Conservation (phyloP, 1,140 invertebrate genomes). For the Sitobion miscanthi region DNA sequence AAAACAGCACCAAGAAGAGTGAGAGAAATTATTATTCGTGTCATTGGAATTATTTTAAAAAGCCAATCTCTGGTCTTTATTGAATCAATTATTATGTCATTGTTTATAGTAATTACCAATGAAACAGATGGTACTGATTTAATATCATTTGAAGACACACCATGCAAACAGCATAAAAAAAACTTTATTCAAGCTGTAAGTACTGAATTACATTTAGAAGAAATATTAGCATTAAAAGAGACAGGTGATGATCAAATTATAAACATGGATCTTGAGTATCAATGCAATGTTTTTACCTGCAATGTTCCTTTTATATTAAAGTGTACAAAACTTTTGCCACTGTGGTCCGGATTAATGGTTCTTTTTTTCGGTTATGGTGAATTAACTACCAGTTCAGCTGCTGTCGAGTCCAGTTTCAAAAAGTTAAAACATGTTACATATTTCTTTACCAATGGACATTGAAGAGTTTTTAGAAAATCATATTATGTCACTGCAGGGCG, state of each 20-base stretch:
- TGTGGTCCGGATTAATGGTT: neutral
- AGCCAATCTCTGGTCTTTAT: neutral
- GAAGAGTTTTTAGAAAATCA: too few species aligned
- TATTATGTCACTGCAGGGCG: too few species aligned
- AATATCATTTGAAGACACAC: neutral
- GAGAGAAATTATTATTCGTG: neutral
- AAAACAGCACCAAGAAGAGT: neutral
- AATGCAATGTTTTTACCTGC: neutral
- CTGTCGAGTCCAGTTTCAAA: neutral
- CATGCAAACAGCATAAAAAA: neutral
- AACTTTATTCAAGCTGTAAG: neutral
- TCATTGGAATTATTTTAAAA: neutral
- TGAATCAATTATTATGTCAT: neutral
- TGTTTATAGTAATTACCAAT: conserved; percentile 8
- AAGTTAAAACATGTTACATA: too few species aligned
- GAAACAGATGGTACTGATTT: neutral
- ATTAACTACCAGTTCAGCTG: neutral
- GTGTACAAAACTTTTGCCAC: too few species aligned
- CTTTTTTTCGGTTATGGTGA: neutral
- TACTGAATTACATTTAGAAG: neutral
- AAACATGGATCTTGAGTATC: neutral
- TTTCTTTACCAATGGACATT: too few species aligned
- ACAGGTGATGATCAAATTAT: neutral
- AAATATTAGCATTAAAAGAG: neutral
- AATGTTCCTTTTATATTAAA: conserved; percentile 18